Evolutionary conservation across 2,113 vertebrate genomes (phyloP), one percentile per base, ranked within the genome.

Genomic region (Strix uralensis): DNA sequence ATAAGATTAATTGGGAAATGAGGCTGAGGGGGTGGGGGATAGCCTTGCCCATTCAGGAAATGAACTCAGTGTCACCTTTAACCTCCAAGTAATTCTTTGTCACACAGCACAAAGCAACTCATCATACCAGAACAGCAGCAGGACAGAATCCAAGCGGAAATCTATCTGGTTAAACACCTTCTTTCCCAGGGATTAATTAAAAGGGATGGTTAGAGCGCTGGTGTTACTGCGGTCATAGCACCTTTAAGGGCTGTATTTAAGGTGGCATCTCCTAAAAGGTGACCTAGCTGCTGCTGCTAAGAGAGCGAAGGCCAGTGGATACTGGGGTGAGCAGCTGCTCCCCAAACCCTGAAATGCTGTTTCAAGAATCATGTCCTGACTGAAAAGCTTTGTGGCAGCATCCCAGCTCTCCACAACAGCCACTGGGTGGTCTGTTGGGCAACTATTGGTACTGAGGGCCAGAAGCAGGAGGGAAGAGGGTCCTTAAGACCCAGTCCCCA

Each of bases 51-150:
- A 0, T 34, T 61, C 0, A 15, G 91, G 87, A 96, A 96, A 95
- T 85, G 89, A 95, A 89, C 94, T 94, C 58, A 0, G 61, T 2
- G 4, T 87, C 94, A 94, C 93, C 90, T 92, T 87, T 95, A 95
- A 96, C 95, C 95, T 47, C 62, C 62, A 29, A 69, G 83, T 29
- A 85, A 96, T 92, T 95, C 89, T 95, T 96, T 81, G 92, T 85
- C 84, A 69, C 75, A 14, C 40, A 85, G 81, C 83, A 92, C 94
- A 96, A 96, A 96, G 93, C 81, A 87, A 34, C 93, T 87, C 92
- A 91, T 84, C 93, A 80, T 63, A 94, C 81, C 93, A 89, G 69
- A 67, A 36, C 61, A 91, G 81, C 93, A 82, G 84, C 87, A 72
- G 78, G 69, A 95, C 81, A 94, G 84, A 92, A 95, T 75, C 30